Base-by-base conservation (phyloP, 2,888 invertebrate genomes). In the Belgica antarctica region DNA sequence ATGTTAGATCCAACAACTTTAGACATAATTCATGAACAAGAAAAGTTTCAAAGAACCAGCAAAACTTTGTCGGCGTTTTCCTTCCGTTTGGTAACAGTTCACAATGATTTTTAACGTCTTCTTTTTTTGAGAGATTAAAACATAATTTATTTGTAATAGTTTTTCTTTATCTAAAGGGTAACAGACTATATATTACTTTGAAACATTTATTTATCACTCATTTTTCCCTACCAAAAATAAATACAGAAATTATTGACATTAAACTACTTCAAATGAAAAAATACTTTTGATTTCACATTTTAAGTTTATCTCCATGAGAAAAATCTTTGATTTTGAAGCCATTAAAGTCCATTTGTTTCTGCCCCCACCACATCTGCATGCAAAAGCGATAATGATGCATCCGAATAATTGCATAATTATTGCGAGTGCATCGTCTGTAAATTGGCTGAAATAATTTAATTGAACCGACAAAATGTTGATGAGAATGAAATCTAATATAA, bases 191-290 rank as follows among this genome's bases (percentile, higher is more conserved):
- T 31, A 57, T 68, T 57, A 17, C 31, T 46, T 57, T 57, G 24
- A 22, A 52, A 52, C 52, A 52, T 52, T 31, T 68, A 31, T 31
- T 68, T 27, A 57, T 57, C 28, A 65, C 41, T 65, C 65, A 65
- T 65, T 65, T n/a, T 22, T 63, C 63, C 46, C 59, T 17, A 2
- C 27, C 25, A 27, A 59, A n/a, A 59, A 59, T 59, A 22, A 22
- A 63, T 41, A 65, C 27, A 65, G 17, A 65, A 19, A 36, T 47
- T 27, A 62, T 62, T 52, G 27, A 62, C 71, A 57, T 75, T n/a
- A 22, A 52, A 52, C 52, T 52, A 52, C 52, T 52, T 52, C 22
- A 52, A 52, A 52, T 8, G 19, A n/a, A n/a, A n/a, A n/a, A n/a
- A n/a, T n/a, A n/a, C n/a, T n/a, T n/a, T n/a, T n/a, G n/a, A 52